Percentiles rank a stretch among this genome's conserved stretches.
Evolutionary conservation across 2,888 invertebrate genomes (phyloP).

Genomic region (Phymatocera aterrima): DNA sequence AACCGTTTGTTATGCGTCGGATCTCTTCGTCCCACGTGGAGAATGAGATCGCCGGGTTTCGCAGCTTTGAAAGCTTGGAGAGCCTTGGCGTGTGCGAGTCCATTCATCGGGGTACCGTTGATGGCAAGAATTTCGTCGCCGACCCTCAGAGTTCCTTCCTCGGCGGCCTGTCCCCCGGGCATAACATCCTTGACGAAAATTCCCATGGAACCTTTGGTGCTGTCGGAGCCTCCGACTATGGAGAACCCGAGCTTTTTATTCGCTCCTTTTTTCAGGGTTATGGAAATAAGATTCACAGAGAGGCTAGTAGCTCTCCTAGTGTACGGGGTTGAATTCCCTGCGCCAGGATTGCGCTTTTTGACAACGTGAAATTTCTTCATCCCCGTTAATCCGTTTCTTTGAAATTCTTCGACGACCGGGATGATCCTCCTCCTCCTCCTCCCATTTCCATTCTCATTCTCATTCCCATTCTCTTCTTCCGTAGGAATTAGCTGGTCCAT

Average conservation of each 20-base stretch:
- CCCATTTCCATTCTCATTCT: no score
- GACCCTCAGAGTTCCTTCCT: slow-evolving; percentile 78
- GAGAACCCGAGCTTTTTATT: slow-evolving; percentile 81
- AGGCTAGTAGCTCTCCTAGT: slow-evolving; percentile 63
- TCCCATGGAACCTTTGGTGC: slow-evolving; percentile 79
- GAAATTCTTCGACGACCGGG: slow-evolving; percentile 1
- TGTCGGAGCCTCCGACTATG: slow-evolving; percentile 81
- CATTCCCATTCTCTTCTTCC: neutral
- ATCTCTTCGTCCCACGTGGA: slow-evolving; percentile 76
- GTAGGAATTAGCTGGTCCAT: slow-evolving; percentile 47
- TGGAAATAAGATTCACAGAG: slow-evolving; percentile 66
- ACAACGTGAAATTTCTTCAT: slow-evolving; percentile 74
- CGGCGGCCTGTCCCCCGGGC: slow-evolving; percentile 79
- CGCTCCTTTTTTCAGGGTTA: slow-evolving; percentile 78
- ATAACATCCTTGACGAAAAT: slow-evolving; percentile 81
- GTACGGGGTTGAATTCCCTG: slow-evolving; percentile 47
- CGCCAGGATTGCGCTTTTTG: slow-evolving; percentile 61
- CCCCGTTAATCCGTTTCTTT: slow-evolving; percentile 68
- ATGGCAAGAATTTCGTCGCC: slow-evolving; percentile 80
- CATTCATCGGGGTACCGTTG: slow-evolving; percentile 78
- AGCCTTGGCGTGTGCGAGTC: slow-evolving; percentile 79
- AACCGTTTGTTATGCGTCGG: slow-evolving; percentile 68
- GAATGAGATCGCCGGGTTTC: slow-evolving; percentile 78
- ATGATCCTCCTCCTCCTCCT: no score
- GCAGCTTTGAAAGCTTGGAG: slow-evolving; percentile 79